phyloP scores from a whole-genome alignment of 2,113 vertebrate species.

The Oxygymnocypris stewartii region DNA sequence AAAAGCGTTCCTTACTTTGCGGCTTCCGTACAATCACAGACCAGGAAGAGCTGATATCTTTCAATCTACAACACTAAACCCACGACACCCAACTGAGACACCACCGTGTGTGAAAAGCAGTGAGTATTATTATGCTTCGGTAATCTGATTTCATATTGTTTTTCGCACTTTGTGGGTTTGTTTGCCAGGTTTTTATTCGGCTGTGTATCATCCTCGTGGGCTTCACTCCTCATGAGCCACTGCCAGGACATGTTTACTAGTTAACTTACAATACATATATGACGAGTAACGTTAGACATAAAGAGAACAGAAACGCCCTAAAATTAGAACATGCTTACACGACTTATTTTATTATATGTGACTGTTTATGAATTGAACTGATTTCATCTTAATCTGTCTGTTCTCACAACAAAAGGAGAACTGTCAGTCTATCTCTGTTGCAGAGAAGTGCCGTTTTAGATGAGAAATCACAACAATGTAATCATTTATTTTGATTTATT shows the following conservation, averaged over 20 bases:
- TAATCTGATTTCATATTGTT: not conserved
- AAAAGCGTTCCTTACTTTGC: not conserved
- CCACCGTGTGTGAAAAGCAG: not conserved
- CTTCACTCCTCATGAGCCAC: not conserved
- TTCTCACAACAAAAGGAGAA: not conserved
- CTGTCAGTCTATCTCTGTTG: not conserved
- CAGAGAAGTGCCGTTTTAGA: not conserved
- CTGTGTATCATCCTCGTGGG: constrained; percentile 1
- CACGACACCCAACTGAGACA: not conserved
- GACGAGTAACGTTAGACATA: not conserved
- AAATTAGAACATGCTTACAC: not conserved
- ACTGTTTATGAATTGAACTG: not conserved
- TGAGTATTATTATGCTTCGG: not conserved
- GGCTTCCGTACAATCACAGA: constrained; percentile 52
- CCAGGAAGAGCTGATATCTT: constrained; percentile 28
- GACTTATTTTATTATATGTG: not conserved
- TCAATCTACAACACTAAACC: not conserved
- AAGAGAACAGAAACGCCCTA: not conserved
- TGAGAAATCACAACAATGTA: not conserved
- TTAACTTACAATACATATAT: not conserved
- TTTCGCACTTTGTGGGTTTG: not conserved
- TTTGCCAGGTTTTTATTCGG: not conserved
- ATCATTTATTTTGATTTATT: not conserved
- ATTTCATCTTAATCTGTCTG: not conserved
- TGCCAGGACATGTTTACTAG: not conserved